These are phyloP conservation scores for Bombus cullumanus DNA, from an alignment of 1,140 invertebrate genomes.

Conservation along the genomic window DNA sequence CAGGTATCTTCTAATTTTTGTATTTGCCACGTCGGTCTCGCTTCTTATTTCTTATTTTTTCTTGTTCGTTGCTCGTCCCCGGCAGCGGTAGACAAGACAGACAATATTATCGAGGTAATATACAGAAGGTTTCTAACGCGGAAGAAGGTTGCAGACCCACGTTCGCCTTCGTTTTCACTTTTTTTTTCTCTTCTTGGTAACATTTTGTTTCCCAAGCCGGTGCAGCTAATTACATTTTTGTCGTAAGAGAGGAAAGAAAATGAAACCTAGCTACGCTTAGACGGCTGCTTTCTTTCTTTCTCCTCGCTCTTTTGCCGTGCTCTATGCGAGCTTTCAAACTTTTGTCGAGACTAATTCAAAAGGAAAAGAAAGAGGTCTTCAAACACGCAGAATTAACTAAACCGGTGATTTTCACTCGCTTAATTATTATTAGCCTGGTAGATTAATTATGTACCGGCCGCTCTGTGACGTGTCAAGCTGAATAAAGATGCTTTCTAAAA, in stretches of 20 bases:
- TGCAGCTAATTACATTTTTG: constrained; percentile 59
- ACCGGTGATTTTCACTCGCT: neutral
- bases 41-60: constrained; percentile 35
- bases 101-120: constrained; percentile 50
- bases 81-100: neutral
- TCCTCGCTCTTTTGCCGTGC: neutral
- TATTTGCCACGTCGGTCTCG: neutral
- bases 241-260: constrained; percentile 39
- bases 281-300: neutral
- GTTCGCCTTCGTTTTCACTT: neutral
- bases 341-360: neutral
- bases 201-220: neutral
- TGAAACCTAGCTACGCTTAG: neutral
- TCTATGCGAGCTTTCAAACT: neutral
- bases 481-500: neutral
- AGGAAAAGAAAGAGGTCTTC: too few relatives aligned
- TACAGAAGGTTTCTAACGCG: constrained; percentile 27
- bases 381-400: neutral
- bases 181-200: constrained; percentile 3
- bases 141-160: constrained; percentile 27
- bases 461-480: neutral
- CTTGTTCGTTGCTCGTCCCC: constrained; percentile 34
- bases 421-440: neutral
- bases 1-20: constrained; percentile 22
- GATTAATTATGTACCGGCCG: constrained; percentile 5